Percentiles rank a stretch among this genome's conserved stretches.
phyloP scores from a whole-genome alignment of 2,888 invertebrate species.

The Elysia crispata region DNA sequence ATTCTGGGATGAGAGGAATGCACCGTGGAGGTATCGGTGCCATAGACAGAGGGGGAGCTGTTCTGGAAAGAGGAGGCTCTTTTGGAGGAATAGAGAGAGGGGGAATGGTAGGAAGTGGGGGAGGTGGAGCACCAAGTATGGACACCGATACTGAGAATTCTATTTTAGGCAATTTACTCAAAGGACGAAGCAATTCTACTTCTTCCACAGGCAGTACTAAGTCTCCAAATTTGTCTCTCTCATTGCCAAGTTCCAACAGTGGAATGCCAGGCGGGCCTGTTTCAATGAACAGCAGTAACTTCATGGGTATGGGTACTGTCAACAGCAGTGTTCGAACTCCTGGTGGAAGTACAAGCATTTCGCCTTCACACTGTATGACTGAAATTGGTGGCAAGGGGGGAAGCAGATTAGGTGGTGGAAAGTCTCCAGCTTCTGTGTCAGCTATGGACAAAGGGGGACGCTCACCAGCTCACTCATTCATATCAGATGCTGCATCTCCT shows the following conservation, averaged over 20 bases:
- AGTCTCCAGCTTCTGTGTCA: slow-evolving; percentile 14
- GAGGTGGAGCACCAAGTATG: too few species aligned
- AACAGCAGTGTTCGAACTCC: too few species aligned
- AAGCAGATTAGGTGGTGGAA: neutral
- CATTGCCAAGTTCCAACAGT: neutral
- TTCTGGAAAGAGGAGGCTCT: too few species aligned
- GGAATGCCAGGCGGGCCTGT: neutral
- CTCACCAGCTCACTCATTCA: slow-evolving; percentile 34
- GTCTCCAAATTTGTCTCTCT: slow-evolving; percentile 36
- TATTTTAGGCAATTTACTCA: slow-evolving; percentile 48
- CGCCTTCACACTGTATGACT: too few species aligned
- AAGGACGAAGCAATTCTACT: slow-evolving; percentile 43
- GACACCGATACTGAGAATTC: slow-evolving; percentile 44
- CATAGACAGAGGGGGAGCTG: too few species aligned
- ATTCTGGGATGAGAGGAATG: neutral
- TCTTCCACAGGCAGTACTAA: slow-evolving; percentile 41
- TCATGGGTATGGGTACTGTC: neutral
- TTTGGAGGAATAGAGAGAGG: too few species aligned
- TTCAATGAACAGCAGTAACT: neutral
- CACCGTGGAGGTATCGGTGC: too few species aligned
- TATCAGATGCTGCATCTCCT: slow-evolving; percentile 41
- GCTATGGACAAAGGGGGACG: neutral
- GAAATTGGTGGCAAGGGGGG: too few species aligned
- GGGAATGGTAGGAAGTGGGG: too few species aligned
- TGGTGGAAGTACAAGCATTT: too few species aligned